Evolutionary conservation across 2,113 vertebrate genomes (phyloP).

Genomic region (Plectropomus leopardus): DNA sequence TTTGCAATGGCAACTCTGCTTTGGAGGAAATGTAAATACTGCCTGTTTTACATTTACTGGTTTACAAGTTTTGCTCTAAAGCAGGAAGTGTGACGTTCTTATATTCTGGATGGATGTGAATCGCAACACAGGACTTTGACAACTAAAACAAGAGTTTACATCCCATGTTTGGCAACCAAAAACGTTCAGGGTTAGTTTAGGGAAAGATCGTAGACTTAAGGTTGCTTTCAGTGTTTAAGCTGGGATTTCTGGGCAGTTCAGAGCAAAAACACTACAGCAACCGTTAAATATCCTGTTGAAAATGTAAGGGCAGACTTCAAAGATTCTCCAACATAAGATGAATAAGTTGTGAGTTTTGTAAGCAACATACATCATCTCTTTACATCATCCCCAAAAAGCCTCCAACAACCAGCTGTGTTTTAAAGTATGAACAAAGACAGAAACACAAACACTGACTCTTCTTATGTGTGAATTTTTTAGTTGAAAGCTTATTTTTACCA

Average conservation of each 20-base stretch:
- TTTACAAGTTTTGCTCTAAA: neutral
- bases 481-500: constrained; percentile 12
- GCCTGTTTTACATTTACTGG: neutral
- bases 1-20: neutral
- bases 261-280: neutral
- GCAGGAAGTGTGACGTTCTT: neutral
- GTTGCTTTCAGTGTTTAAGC: neutral
- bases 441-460: constrained; percentile 11
- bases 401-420: constrained; percentile 7
- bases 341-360: neutral
- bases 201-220: too few species aligned
- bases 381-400: neutral
- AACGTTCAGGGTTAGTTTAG: neutral
- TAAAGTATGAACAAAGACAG: neutral
- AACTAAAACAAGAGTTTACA: neutral
- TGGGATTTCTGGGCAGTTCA: neutral
- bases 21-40: neutral
- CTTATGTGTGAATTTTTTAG: neutral
- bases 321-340: neutral
- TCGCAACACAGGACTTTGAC: neutral
- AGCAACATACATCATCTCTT: neutral
- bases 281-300: neutral
- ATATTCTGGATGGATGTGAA: neutral
- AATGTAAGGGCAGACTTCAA: neutral
- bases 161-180: neutral